Percentiles rank a stretch among this genome's conserved stretches.
These are phyloP conservation scores for Nowickia ferox DNA, from an alignment of 2,888 invertebrate genomes.

Conservation along the genomic window DNA sequence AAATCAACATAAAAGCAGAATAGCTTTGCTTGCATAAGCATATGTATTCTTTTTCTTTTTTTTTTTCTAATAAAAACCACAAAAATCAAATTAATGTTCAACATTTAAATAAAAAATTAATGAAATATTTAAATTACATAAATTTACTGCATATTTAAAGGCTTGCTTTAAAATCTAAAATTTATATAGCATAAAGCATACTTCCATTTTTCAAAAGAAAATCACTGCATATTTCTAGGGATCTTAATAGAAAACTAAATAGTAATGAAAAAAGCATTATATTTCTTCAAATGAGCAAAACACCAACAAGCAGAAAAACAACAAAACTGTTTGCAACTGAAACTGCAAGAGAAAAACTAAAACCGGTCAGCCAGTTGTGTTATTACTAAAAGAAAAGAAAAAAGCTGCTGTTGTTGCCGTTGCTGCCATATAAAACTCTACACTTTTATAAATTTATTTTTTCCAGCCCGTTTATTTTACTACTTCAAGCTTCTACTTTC, in stretches of 20 bases:
- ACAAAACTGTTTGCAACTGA: constrained; percentile 21
- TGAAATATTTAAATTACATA: background rate
- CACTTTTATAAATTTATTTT: constrained; percentile 26
- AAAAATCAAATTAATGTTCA: too few relatives aligned
- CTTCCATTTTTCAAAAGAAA: background rate
- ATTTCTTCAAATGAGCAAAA: constrained; percentile 36
- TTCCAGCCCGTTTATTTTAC: constrained; percentile 11
- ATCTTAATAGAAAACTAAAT: constrained; percentile 32
- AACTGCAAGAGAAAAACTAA: background rate
- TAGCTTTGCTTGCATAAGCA: too few relatives aligned
- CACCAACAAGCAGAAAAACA: background rate
- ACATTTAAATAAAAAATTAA: background rate
- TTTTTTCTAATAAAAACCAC: too few relatives aligned
- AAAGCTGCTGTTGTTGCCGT: constrained; percentile 16
- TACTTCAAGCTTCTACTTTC: constrained; percentile 14
- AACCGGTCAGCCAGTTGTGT: constrained; percentile 24
- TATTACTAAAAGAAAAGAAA: background rate
- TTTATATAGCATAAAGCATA: background rate
- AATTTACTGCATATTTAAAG: constrained; percentile 19
- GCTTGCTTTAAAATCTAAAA: background rate
- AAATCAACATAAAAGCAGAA: too few relatives aligned
- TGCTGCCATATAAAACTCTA: constrained; percentile 41
- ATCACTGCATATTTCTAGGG: constrained; percentile 39
- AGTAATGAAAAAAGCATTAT: background rate
- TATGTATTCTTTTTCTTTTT: too few relatives aligned